These are phyloP conservation scores for Adrianichthys oophorus DNA, from an alignment of 2,797 vertebrate genomes.

Conservation along the genomic window DNA sequence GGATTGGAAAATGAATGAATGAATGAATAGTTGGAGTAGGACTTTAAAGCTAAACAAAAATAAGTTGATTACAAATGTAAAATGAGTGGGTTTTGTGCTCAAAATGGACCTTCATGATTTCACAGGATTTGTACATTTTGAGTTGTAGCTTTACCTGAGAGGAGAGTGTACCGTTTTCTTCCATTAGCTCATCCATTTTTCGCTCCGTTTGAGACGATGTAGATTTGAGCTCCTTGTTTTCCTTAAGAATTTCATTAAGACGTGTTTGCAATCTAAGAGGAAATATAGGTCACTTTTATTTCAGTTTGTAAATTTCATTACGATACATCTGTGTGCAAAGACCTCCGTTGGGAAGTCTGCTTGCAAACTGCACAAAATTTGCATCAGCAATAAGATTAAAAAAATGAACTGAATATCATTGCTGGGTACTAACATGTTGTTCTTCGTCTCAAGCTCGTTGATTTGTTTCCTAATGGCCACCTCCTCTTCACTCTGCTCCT, in stretches of 20 bases:
- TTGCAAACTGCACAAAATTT: no score
- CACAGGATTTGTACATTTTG: background rate
- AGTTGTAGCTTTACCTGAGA: conserved; percentile 79
- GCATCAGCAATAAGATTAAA: no score
- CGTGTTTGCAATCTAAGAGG: conserved; percentile 81
- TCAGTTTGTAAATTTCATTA: background rate
- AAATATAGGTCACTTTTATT: background rate
- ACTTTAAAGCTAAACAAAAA: no score
- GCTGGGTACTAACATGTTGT: conserved; percentile 70
- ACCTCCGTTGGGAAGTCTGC: no score
- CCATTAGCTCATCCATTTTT: conserved; percentile 85
- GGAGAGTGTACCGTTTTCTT: conserved; percentile 89
- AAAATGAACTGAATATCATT: background rate
- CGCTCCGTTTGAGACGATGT: conserved; percentile 86
- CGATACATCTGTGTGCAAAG: background rate
- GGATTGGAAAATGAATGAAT: no score
- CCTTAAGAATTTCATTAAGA: conserved; percentile 83
- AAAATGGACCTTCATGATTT: background rate
- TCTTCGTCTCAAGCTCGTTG: conserved; percentile 81
- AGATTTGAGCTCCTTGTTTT: conserved; percentile 88
- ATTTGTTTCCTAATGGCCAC: conserved; percentile 75
- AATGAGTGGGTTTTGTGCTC: no score
- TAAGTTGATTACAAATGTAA: no score
- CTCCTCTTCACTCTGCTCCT: conserved; percentile 77
- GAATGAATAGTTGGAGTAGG: no score